These are phyloP conservation scores for Lucinisca nassula DNA, from an alignment of 2,888 invertebrate genomes.

Conservation along the genomic window DNA sequence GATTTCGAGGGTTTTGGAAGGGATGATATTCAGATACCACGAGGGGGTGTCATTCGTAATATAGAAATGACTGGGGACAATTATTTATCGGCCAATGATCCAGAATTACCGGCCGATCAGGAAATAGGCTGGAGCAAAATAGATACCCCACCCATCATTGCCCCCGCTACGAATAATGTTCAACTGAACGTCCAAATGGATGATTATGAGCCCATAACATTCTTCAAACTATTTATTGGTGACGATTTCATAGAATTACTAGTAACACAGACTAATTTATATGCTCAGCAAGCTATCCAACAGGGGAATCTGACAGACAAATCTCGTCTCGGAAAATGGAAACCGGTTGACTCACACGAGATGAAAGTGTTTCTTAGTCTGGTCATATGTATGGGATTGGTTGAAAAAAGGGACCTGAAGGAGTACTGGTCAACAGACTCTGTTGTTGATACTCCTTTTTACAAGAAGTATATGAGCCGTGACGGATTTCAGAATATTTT, in stretches of 20 bases:
- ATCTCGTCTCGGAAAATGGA: constrained; percentile 15
- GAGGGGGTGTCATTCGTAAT: neutral
- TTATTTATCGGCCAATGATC: neutral
- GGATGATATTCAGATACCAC: neutral
- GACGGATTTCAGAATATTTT: constrained; percentile 39
- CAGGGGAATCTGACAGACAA: neutral
- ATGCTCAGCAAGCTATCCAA: neutral
- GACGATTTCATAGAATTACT: constrained; percentile 25
- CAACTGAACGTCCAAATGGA: constrained; percentile 32
- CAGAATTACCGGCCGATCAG: neutral
- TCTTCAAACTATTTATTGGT: constrained; percentile 31
- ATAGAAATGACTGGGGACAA: neutral
- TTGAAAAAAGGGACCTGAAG: constrained; percentile 21
- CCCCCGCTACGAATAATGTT: constrained; percentile 16
- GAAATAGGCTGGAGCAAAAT: constrained; percentile 28
- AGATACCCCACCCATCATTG: neutral
- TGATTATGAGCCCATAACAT: constrained; percentile 17
- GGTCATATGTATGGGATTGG: constrained; percentile 35
- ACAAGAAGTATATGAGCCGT: constrained; percentile 32
- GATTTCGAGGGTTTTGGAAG: neutral
- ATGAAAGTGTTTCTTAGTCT: constrained; percentile 34
- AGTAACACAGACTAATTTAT: constrained; percentile 7
- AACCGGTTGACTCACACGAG: neutral
- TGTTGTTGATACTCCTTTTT: constrained; percentile 30
- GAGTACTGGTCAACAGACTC: constrained; percentile 42